Conservation (phyloP, 2,888 invertebrate species). For the Perizoma affinitatum region DNA sequence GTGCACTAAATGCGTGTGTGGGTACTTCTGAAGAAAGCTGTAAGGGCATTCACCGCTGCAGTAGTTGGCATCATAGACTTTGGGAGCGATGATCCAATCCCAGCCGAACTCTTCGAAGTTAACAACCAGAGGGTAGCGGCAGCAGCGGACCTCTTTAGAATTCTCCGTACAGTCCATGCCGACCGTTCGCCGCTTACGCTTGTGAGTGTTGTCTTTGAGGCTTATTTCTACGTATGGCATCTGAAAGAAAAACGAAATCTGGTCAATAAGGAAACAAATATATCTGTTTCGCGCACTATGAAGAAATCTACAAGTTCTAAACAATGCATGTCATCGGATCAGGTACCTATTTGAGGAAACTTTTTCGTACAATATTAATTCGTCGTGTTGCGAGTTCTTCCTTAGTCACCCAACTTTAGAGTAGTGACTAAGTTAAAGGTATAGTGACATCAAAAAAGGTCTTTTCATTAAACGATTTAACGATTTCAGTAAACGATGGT, state of each 20-base stretch:
- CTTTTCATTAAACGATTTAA: too few relatives aligned
- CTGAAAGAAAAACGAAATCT: constrained; percentile 53
- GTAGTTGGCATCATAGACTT: constrained; percentile 96
- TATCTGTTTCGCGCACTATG: too few relatives aligned
- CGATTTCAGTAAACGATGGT: too few relatives aligned
- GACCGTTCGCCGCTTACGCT: constrained; percentile 90
- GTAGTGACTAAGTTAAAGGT: too few relatives aligned
- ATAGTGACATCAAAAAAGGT: too few relatives aligned
- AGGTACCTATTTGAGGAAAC: too few relatives aligned
- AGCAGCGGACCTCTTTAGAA: constrained; percentile 93
- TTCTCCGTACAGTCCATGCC: constrained; percentile 93
- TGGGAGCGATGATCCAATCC: constrained; percentile 99
- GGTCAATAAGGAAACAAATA: neutral
- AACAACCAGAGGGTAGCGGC: constrained; percentile 96
- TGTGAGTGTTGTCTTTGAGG: constrained; percentile 79
- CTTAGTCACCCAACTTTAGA: too few relatives aligned
- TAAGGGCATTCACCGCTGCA: constrained; percentile 97
- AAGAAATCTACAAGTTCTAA: too few relatives aligned
- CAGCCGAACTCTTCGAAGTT: constrained; percentile 98
- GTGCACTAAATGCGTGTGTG: constrained; percentile 94
- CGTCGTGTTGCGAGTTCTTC: too few relatives aligned
- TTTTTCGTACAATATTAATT: too few relatives aligned
- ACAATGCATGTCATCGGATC: too few relatives aligned
- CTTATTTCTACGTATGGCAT: constrained; percentile 82
- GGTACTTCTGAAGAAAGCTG: constrained; percentile 93